Percentiles rank a stretch among this genome's conserved stretches.
Conservation (phyloP, 2,888 invertebrate genomes). For the Galeruca laticollis region DNA sequence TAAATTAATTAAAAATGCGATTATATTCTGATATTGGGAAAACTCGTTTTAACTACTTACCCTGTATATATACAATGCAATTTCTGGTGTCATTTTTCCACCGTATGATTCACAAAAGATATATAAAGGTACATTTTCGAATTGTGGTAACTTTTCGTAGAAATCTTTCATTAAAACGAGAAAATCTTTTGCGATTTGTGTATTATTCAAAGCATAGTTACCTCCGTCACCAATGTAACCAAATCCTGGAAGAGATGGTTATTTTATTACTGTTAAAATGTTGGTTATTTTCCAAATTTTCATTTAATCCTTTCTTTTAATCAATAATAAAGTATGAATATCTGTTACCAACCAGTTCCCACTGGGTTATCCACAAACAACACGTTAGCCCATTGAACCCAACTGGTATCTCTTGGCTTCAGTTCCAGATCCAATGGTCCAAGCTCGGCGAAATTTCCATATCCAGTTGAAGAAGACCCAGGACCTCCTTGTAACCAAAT, state of each 20-base stretch:
- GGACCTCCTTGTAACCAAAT: slow-evolving; percentile 82
- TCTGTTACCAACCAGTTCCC: slow-evolving; percentile 69
- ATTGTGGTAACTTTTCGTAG: slow-evolving; percentile 76
- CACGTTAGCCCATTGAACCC: slow-evolving; percentile 75
- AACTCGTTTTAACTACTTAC: slow-evolving; percentile 59
- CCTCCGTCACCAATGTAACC: slow-evolving; percentile 75
- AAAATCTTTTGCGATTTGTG: slow-evolving; percentile 81
- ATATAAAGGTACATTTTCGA: slow-evolving; percentile 80
- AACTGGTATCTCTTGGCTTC: slow-evolving; percentile 69
- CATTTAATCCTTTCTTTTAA: too few species aligned
- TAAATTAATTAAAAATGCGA: slow-evolving; percentile 39
- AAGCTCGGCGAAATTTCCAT: slow-evolving; percentile 79
- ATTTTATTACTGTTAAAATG: too few species aligned
- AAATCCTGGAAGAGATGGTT: slow-evolving; percentile 70
- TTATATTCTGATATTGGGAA: not conserved
- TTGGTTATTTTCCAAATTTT: too few species aligned
- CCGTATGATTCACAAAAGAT: slow-evolving; percentile 93
- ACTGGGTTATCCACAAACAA: slow-evolving; percentile 93
- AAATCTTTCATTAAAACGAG: slow-evolving; percentile 79
- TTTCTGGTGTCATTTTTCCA: slow-evolving; percentile 92
- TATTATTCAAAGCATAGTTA: slow-evolving; percentile 71
- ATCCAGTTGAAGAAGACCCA: slow-evolving; percentile 69
- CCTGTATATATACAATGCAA: slow-evolving; percentile 74
- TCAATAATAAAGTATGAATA: not conserved
- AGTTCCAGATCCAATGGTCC: slow-evolving; percentile 58